Base-by-base conservation (phyloP, 2,113 vertebrate genomes). In the Lethenteron camtschaticum region DNA sequence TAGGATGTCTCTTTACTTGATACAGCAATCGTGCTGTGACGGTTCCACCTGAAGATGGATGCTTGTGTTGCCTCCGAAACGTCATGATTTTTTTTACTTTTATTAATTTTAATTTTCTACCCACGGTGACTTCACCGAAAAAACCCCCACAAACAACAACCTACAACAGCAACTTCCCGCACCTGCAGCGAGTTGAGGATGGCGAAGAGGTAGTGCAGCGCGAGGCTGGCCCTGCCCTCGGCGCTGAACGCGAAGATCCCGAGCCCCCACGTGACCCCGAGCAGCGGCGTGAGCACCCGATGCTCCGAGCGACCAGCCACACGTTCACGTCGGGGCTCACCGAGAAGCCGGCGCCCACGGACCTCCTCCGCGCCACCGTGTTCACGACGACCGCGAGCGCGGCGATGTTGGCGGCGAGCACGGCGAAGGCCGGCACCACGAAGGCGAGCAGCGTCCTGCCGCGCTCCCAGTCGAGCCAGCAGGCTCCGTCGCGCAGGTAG, bases 111-210 rank as follows among this genome's bases (percentile, higher is more conserved):
- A 20, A 20, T 20, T 20, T 20, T 20, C 2, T 20, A 20, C 20
- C 20, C 20, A 20, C 20, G 20, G 20, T 20, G 20, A 20, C 20
- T 20, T 20, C 2, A 20, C 20, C 20, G 20, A 24, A 24, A 24
- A 24, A 24, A 3, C 24, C 2, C 24, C 24, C 24, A 24, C 20
- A 20, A 20, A 24, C 3, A 24, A 24, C 24, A 24, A 24, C 24
- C 24, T 24, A 3, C 24, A 24, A 24, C 24, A 24, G 24, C 3
- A 24, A 24, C 24, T 24, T 24, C 24, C 24, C 78, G 78, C 75
- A 90, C 87, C 84, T 89, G 88, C 70, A 90, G 80, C 72, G 84
- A 82, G 0, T 89, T 89, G 70, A 87, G 83, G 58, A 87, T 68
- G 0, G 85, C 78, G 55, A 89, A 90, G 1, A 79, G 70, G 8